A percentile compares a stretch with the other conserved stretches of the same genome.
These are phyloP conservation scores for Coptotermes formosanus DNA, from an alignment of 1,140 invertebrate genomes.

Conservation along the genomic window DNA sequence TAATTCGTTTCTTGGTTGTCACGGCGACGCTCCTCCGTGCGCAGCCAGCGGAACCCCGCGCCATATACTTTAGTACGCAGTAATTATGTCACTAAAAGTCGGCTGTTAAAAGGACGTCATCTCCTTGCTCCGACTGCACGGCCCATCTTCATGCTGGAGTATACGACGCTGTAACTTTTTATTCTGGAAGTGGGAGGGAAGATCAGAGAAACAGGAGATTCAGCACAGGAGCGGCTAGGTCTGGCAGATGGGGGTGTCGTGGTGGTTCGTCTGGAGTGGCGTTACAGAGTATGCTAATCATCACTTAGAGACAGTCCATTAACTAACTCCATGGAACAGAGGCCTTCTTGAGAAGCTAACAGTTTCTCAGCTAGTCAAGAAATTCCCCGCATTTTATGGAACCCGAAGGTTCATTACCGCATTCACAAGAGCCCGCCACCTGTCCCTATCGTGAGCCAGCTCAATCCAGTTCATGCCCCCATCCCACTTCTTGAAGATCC, in stretches of 20 bases:
- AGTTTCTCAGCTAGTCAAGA: no score
- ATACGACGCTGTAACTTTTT: not conserved
- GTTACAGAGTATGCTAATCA: no score
- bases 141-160: not conserved
- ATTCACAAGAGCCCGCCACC: no score
- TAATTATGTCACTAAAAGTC: conserved; percentile 7
- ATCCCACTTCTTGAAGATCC: no score
- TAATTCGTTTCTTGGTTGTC: no score
- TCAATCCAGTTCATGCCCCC: no score
- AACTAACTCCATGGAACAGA: no score
- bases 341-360: no score
- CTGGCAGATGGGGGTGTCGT: not conserved
- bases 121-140: not conserved
- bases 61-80: not conserved
- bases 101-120: conserved; percentile 8
- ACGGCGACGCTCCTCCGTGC: not conserved
- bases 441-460: no score
- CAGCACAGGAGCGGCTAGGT: not conserved
- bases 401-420: no score
- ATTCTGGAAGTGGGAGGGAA: not conserved
- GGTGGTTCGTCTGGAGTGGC: not conserved
- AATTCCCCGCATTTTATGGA: no score
- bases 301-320: no score
- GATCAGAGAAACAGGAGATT: not conserved
- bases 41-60: not conserved